phyloP scores from a whole-genome alignment of 2,888 invertebrate genomes.

The Scaptomyza parva region DNA sequence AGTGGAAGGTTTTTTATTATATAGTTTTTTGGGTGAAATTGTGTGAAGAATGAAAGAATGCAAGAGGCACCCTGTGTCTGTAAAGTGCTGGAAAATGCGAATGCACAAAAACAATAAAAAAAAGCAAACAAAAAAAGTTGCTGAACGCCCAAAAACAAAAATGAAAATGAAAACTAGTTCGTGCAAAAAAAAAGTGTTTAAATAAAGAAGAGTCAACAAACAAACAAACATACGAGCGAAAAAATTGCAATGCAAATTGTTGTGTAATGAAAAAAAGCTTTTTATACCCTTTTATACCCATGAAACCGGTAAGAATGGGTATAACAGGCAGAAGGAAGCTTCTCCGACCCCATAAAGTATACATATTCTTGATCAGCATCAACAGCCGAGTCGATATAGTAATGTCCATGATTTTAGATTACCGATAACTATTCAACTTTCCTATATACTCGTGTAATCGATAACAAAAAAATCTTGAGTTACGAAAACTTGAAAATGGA shows the following conservation, averaged over 20 bases:
- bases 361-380: too few species aligned
- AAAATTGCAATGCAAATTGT: slow-evolving; percentile 45
- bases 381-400: too few species aligned
- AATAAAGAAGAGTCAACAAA: neutral
- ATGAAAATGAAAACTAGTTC: slow-evolving; percentile 25
- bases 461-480: too few species aligned
- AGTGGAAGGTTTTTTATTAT: slow-evolving; percentile 48
- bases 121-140: slow-evolving; percentile 5
- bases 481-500: too few species aligned
- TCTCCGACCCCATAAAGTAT: too few species aligned
- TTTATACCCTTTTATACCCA: too few species aligned
- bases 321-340: too few species aligned
- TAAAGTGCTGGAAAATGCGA: slow-evolving; percentile 59
- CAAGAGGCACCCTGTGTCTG: slow-evolving; percentile 39
- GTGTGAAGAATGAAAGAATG: slow-evolving; percentile 36
- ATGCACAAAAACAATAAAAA: slow-evolving; percentile 29
- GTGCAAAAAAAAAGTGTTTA: neutral
- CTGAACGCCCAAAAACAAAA: slow-evolving; percentile 19
- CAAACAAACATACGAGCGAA: neutral
- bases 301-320: too few species aligned
- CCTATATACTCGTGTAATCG: too few species aligned
- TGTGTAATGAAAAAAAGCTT: slow-evolving; percentile 60
- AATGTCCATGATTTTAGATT: too few species aligned
- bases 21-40: slow-evolving; percentile 13
- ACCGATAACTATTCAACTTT: too few species aligned